Conservation (phyloP, 1,140 invertebrate genomes). For the Antheraea mylitta region DNA sequence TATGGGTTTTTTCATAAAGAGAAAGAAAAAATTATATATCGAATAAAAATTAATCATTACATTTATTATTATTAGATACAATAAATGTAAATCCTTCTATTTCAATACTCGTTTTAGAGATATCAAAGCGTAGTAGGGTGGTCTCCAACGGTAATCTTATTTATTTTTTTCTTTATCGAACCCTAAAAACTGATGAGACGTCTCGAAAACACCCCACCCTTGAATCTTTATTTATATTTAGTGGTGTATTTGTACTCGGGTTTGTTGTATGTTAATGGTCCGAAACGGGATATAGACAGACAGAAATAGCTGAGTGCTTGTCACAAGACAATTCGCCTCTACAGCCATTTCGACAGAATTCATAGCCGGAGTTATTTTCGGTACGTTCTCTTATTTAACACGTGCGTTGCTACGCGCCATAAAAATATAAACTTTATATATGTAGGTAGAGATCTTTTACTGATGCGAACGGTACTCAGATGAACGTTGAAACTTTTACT, state of each 20-base stretch:
- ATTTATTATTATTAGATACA: background rate
- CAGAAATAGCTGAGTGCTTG: constrained; percentile 44
- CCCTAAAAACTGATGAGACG: constrained; percentile 31
- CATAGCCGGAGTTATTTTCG: constrained; percentile 9
- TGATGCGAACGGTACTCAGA: background rate
- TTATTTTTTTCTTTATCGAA: constrained; percentile 16
- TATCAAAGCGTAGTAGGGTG: constrained; percentile 7
- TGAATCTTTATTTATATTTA: constrained; percentile 36
- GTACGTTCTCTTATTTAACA: constrained; percentile 7
- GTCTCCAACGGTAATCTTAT: background rate
- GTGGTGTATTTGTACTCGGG: constrained; percentile 40
- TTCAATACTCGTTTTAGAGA: constrained; percentile 8
- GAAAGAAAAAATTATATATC: background rate
- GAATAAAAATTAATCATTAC: too few relatives aligned
- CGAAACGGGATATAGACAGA: constrained; percentile 43
- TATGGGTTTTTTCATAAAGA: background rate
- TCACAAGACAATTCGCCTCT: constrained; percentile 45
- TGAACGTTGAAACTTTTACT: constrained; percentile 14
- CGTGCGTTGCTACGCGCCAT: constrained; percentile 7
- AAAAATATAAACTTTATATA: constrained; percentile 1
- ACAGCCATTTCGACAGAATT: background rate
- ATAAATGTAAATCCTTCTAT: background rate
- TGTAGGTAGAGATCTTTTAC: background rate
- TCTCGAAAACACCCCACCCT: constrained; percentile 23
- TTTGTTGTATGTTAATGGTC: constrained; percentile 35